A percentile compares a stretch with the other conserved stretches of the same genome.
Evolutionary conservation across 1,140 invertebrate genomes (phyloP).

Genomic region (Theocolax elegans): DNA sequence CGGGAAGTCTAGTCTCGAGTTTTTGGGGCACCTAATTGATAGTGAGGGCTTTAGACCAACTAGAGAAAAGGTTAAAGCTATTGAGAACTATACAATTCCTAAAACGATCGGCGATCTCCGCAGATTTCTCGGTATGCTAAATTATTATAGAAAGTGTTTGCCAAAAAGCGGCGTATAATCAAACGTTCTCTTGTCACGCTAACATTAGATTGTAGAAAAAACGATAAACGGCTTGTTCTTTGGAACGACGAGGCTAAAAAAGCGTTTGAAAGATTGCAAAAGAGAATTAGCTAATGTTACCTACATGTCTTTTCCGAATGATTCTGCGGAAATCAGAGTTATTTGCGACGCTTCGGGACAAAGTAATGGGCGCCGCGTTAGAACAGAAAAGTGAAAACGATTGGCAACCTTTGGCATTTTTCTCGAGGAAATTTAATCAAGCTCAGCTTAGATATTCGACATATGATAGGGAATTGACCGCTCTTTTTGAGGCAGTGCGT

Average conservation of each 20-base stretch:
- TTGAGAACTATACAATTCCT: neutral
- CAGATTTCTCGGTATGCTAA: neutral
- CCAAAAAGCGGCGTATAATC: neutral
- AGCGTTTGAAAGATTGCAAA: too few relatives aligned
- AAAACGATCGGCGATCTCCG: neutral
- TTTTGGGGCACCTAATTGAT: too few relatives aligned
- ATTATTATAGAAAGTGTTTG: neutral
- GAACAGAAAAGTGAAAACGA: too few relatives aligned
- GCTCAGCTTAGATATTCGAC: conserved; percentile 36
- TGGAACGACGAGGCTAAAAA: too few relatives aligned
- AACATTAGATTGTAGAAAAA: neutral
- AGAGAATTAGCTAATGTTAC: too few relatives aligned
- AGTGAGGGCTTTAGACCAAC: too few relatives aligned
- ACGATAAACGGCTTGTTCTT: neutral
- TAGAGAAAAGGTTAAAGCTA: too few relatives aligned
- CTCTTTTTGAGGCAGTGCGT: conserved; percentile 39
- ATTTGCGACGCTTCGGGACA: too few relatives aligned
- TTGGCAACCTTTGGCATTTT: conserved; percentile 46
- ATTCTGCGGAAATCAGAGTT: too few relatives aligned
- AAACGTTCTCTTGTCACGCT: neutral
- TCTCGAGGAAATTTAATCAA: conserved; percentile 41
- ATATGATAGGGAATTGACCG: conserved; percentile 52
- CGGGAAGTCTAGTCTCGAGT: too few relatives aligned
- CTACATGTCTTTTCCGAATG: too few relatives aligned
- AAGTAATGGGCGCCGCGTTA: too few relatives aligned